Percentiles rank a stretch among this genome's conserved stretches.
Conservation (phyloP, 2,888 invertebrate genomes). For the Oxyscelio sp. region DNA sequence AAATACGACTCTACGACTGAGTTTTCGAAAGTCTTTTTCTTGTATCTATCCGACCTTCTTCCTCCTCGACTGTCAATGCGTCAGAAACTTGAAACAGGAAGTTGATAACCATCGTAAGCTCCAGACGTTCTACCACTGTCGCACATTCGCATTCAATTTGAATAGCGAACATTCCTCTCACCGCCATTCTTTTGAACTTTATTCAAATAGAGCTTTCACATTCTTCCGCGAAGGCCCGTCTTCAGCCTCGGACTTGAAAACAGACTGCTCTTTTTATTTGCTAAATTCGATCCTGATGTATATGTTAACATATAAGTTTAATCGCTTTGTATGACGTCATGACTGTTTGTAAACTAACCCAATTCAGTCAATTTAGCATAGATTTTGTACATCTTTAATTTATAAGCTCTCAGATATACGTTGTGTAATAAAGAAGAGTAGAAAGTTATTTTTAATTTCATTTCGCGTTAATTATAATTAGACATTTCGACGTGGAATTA, state of each 20-base stretch:
- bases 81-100: constrained; percentile 75
- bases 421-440: constrained; percentile 25
- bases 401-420: constrained; percentile 33
- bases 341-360: constrained; percentile 43
- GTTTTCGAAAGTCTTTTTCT: constrained; percentile 69
- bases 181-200: constrained; percentile 75
- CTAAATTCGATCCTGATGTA: constrained; percentile 24
- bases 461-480: constrained; percentile 37
- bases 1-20: constrained; percentile 67
- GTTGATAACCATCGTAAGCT: constrained; percentile 73
- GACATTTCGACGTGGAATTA: constrained; percentile 31
- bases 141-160: constrained; percentile 75
- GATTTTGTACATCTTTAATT: constrained; percentile 41
- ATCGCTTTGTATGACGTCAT: constrained; percentile 26
- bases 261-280: constrained; percentile 57
- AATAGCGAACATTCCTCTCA: constrained; percentile 69
- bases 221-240: constrained; percentile 57
- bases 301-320: constrained; percentile 36
- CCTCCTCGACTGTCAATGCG: constrained; percentile 69
- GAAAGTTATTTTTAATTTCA: constrained; percentile 29
- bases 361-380: constrained; percentile 29
- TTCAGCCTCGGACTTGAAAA: constrained; percentile 68
- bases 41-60: constrained; percentile 55
- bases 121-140: constrained; percentile 71
- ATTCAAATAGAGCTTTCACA: constrained; percentile 74